Percentiles rank a stretch among this genome's conserved stretches.
phyloP scores from a whole-genome alignment of 2,113 vertebrate genomes.

The Strix aluco region DNA sequence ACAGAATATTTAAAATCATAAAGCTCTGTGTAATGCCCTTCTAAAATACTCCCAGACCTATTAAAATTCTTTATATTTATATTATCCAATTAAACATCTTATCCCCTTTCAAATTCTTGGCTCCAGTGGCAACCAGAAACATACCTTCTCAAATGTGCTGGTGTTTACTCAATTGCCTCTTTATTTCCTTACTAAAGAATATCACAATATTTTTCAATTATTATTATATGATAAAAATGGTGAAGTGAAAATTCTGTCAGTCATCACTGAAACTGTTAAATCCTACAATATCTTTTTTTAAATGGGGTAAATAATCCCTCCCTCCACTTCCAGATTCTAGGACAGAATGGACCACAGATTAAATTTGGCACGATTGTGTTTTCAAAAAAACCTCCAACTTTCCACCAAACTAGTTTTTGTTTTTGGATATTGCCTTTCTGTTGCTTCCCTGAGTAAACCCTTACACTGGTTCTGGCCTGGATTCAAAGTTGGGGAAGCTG shows the following conservation, averaged over 20 bases:
- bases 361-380: not conserved
- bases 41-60: not conserved
- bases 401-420: not conserved
- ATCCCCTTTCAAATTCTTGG: not conserved
- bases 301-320: not conserved
- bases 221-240: not conserved
- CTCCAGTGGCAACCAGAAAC: not conserved
- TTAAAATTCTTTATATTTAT: not conserved
- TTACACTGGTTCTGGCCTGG: not conserved
- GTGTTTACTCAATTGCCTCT: not conserved
- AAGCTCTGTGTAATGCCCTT: not conserved
- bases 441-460: not conserved
- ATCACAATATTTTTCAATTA: not conserved
- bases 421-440: not conserved
- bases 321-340: not conserved
- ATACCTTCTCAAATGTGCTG: not conserved
- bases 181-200: not conserved
- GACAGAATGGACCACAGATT: not conserved
- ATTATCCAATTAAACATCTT: not conserved
- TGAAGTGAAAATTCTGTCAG: not conserved
- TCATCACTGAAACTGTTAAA: not conserved
- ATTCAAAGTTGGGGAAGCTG: not conserved
- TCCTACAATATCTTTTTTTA: not conserved
- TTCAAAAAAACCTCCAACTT: not conserved
- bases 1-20: not conserved